Conservation (phyloP, 1,140 invertebrate species). For the Helicoverpa zea region DNA sequence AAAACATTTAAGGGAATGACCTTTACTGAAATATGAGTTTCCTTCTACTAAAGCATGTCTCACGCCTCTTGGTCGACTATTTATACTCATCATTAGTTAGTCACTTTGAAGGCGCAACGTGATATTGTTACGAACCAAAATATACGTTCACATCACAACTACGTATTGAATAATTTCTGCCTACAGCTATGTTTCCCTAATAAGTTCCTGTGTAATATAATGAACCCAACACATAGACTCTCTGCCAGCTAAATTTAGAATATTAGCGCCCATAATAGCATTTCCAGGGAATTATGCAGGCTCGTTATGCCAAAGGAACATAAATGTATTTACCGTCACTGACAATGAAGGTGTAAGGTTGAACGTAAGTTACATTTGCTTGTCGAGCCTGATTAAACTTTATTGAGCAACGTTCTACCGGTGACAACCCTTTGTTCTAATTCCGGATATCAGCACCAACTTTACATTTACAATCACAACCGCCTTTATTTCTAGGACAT, state of each 20-base stretch:
- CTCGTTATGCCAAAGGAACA: constrained; percentile 20
- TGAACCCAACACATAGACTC: not conserved
- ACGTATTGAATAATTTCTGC: too few species aligned
- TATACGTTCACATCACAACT: too few species aligned
- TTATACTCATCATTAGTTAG: too few species aligned
- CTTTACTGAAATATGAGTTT: too few species aligned
- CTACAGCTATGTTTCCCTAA: too few species aligned
- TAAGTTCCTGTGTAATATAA: not conserved
- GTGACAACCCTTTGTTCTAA: constrained; percentile 72
- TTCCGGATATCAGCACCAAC: constrained; percentile 57
- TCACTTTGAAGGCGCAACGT: too few species aligned
- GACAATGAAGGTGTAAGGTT: constrained; percentile 42
- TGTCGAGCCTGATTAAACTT: constrained; percentile 68
- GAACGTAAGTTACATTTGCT: constrained; percentile 58
- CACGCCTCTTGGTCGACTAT: too few species aligned
- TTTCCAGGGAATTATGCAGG: constrained; percentile 22
- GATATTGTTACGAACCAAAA: too few species aligned
- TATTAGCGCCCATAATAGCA: constrained; percentile 23
- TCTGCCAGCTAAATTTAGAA: constrained; percentile 4
- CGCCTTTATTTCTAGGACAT: constrained; percentile 15
- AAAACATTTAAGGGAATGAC: too few species aligned
- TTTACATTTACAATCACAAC: constrained; percentile 18
- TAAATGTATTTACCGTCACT: constrained; percentile 32
- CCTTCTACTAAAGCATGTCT: too few species aligned
- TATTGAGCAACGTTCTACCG: constrained; percentile 65